Evolutionary conservation across 1,140 invertebrate species (phyloP), one percentile per base, ranked within the genome.

Genomic region (Drosophila arawakana): DNA sequence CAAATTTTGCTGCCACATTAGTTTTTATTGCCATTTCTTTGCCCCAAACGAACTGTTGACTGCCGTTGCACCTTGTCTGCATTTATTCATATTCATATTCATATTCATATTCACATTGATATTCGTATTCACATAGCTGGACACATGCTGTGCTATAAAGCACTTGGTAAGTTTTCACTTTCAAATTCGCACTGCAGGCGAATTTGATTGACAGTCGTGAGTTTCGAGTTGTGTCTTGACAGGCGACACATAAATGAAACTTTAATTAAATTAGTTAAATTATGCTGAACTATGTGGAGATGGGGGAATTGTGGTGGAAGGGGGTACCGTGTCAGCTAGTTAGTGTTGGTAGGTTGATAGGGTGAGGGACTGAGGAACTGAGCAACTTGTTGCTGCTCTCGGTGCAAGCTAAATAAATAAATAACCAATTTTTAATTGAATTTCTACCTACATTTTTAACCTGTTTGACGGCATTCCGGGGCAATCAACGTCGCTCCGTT

Each of bases 341-440:
- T 30, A 3, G 15, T 39, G 35, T 7, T 55, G 43, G 43, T 9
- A 55, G 11, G n/a, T 54, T 13, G 50, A 13, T 13, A 21, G 62
- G 41, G 13, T 35, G 49, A 43, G 43, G 46, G 47, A 44, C 37
- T 34, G 37, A 43, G 55, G 54, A 37, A 62, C 65, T 74, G 67
- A 13, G 39, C 13, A 59, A 39, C 60, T 73, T 70, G 75, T 81
- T 66, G 49, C 41, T 66, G 49, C 41, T 81, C 81, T 86, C 76
- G 78, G 77, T 86, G 84, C 83, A 88, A 89, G 83, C 82, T 88
- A 88, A 89, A 89, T 83, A 91, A 91, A 91, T 91, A 91, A 90
- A 91, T 91, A 91, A 89, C 89, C 78, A 91, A 91, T 91, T 91
- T 91, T 89, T 91, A 91, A 91, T 91, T 84, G 88, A 91, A 91